A percentile compares a stretch with the other conserved stretches of the same genome.
phyloP scores from a whole-genome alignment of 2,113 vertebrate species.

The Prinia subflava region DNA sequence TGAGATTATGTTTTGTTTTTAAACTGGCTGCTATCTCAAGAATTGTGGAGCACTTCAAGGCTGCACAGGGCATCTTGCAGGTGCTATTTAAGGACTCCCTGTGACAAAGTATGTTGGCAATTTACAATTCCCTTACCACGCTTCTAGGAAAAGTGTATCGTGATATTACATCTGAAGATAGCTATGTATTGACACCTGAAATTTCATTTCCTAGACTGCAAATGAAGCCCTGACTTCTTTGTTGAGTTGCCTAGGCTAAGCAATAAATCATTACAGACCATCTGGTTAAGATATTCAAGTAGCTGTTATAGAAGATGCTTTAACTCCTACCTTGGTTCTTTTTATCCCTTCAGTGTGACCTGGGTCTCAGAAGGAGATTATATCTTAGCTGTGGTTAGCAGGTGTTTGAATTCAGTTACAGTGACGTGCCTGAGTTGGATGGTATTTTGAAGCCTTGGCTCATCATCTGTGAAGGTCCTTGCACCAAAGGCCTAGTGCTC shows the following conservation, averaged over 20 bases:
- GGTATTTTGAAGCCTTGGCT: not conserved
- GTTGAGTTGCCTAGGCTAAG: not conserved
- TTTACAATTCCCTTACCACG: not conserved
- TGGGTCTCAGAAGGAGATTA: not conserved
- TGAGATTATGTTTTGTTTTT: not conserved
- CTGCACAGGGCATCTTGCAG: not conserved
- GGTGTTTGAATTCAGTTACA: not conserved
- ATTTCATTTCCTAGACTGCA: not conserved
- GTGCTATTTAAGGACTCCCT: not conserved
- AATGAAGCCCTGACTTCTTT: not conserved
- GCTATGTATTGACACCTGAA: not conserved
- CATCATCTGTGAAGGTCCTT: not conserved
- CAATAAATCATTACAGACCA: not conserved
- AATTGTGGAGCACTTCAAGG: not conserved
- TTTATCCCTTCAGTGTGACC: not conserved
- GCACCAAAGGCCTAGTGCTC: not conserved
- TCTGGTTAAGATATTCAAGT: not conserved
- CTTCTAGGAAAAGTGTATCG: not conserved
- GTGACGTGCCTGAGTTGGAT: not conserved
- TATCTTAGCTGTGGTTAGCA: not conserved
- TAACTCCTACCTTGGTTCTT: not conserved
- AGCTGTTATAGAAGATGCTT: not conserved
- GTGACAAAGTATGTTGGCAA: not conserved
- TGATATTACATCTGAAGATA: not conserved
- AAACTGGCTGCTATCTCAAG: not conserved